Conservation (phyloP, 2,888 invertebrate species). For the Eupithecia dodoneata region DNA sequence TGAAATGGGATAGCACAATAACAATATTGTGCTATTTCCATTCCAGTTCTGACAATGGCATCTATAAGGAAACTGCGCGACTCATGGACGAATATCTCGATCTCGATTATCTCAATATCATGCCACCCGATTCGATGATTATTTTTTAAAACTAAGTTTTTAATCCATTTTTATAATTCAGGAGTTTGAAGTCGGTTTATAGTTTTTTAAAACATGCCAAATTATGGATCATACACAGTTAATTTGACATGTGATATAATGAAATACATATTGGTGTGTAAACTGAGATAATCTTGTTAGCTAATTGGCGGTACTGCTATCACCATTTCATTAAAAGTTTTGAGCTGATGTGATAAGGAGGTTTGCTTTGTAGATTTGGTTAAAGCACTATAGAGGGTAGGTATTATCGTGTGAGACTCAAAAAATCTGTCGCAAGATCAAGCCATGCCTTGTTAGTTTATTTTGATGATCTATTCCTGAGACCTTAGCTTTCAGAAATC, state of each 20-base stretch:
- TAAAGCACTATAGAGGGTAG: too few relatives aligned
- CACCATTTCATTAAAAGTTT: background rate
- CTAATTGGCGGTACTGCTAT: background rate
- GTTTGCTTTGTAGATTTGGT: background rate
- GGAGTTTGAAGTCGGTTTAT: too few relatives aligned
- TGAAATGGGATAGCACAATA: too few relatives aligned
- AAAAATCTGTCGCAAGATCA: background rate
- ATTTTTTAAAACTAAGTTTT: too few relatives aligned
- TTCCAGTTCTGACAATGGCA: too few relatives aligned
- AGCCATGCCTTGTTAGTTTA: constrained; percentile 2
- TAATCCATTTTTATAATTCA: too few relatives aligned
- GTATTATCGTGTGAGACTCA: background rate
- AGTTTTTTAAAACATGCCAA: too few relatives aligned
- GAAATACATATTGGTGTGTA: background rate
- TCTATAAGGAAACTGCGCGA: too few relatives aligned
- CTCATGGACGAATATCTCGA: too few relatives aligned
- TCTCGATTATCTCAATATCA: too few relatives aligned
- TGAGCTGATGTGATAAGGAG: background rate
- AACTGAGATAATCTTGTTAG: background rate
- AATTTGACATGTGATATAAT: background rate
- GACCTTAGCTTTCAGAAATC: background rate
- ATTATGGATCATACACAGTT: background rate
- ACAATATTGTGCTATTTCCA: too few relatives aligned
- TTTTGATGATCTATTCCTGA: background rate
- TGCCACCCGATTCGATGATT: too few relatives aligned